Evolutionary conservation across 1,140 invertebrate genomes (phyloP), one percentile per base, ranked within the genome.

Genomic region (Helicoverpa zea): DNA sequence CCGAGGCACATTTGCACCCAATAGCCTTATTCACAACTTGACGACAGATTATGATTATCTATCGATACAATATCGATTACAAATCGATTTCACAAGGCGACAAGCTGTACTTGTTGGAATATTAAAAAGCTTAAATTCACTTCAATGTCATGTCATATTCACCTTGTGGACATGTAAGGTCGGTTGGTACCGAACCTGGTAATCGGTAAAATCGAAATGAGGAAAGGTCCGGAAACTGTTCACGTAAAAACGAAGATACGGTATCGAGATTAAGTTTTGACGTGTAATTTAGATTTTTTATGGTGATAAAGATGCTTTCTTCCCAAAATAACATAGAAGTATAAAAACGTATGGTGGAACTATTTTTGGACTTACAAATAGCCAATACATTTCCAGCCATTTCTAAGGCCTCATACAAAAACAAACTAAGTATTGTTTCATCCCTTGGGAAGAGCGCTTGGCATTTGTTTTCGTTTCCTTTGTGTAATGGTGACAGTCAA

Each of bases 11-110:
- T 84, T 35, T 58, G 58, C 68, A 79, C 35, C 35, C 56, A 63
- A 72, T 51, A 83, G 81, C 90, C 90, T 90, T 92, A 92, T 91
- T 87, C 85, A 88, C 87, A 81, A 86, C 77, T 84, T 80, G 73
- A 76, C 79, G 78, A 54, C 83, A 86, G 88, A 90, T 90, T 85
- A 83, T 79, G 89, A 89, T 91, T 88, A 89, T 86, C 51, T 79
- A 63, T 80, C 75, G 81, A 75, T 77, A 66, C 61, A 52, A 77
- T 77, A 66, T 68, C 74, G 68, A 59, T 79, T 79, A 79, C 68
- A 61, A 80, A 80, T 78, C 59, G 79, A 52, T 64, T 80, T 47
- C 29, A 74, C 84, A 85, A 82, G 81, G 84, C 47, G 76, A 88
- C 56, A 72, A 54, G 73, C 75, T 49, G 58, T 43, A 84, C 82